These are phyloP conservation scores for Seira musarum DNA, from an alignment of 2,888 invertebrate species.

Conservation along the genomic window DNA sequence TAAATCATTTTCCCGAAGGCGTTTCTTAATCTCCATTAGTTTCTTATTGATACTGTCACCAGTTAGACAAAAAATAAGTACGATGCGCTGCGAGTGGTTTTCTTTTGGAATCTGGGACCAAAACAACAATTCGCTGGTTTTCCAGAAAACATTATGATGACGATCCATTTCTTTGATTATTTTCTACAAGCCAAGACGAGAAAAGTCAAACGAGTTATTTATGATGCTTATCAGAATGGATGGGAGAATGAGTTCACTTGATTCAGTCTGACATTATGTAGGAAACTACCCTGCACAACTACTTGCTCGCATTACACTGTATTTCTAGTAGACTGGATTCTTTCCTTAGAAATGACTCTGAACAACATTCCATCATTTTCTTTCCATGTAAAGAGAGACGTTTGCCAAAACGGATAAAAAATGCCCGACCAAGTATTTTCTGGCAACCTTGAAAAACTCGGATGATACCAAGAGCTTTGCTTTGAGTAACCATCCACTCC, in stretches of 20 bases:
- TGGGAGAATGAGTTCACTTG: conserved; percentile 39
- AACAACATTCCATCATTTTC: no score
- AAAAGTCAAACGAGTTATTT: conserved; percentile 33
- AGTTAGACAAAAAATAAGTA: background rate
- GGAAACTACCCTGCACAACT: no score
- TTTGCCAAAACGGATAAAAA: no score
- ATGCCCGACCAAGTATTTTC: no score
- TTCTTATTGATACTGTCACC: conserved; percentile 20
- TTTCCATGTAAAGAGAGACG: no score
- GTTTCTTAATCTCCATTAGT: background rate
- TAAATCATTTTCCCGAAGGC: conserved; percentile 9
- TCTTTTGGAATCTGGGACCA: background rate
- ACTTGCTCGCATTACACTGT: no score
- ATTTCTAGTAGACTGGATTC: no score
- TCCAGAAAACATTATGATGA: background rate
- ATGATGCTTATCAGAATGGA: conserved; percentile 25
- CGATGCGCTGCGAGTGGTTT: no score
- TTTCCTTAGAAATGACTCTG: no score
- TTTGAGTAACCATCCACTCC: no score
- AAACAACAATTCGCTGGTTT: conserved; percentile 21
- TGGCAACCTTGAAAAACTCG: no score
- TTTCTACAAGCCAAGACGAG: conserved; percentile 5
- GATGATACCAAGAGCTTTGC: no score
- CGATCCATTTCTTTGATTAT: conserved; percentile 53
- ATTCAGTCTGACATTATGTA: conserved; percentile 41